These are phyloP conservation scores for Dromius quadrimaculatus DNA, from an alignment of 2,888 invertebrate species.

Conservation along the genomic window DNA sequence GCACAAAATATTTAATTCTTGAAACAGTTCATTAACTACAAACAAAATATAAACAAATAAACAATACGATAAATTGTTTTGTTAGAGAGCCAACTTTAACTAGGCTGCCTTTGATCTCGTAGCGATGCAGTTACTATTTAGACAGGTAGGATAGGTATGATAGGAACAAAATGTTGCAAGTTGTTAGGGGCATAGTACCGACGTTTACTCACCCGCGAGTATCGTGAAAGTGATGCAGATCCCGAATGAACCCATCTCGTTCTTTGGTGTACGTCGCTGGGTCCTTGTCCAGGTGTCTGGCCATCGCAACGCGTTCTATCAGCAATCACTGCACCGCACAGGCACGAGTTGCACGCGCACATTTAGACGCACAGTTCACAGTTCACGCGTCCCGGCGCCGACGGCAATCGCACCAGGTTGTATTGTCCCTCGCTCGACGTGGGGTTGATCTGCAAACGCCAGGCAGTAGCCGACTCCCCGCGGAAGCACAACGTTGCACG, in stretches of 20 bases:
- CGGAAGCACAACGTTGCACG: slow-evolving; percentile 68
- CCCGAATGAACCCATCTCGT: slow-evolving; percentile 84
- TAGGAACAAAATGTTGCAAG: too few species aligned
- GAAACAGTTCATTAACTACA: neutral
- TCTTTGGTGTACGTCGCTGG: slow-evolving; percentile 82
- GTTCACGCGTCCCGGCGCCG: slow-evolving; percentile 45
- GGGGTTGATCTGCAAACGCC: slow-evolving; percentile 54
- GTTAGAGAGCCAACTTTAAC: slow-evolving; percentile 2
- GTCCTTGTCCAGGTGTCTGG: slow-evolving; percentile 76
- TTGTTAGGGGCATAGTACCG: neutral
- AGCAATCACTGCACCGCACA: slow-evolving; percentile 58
- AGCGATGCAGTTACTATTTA: slow-evolving; percentile 2
- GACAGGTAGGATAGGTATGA: neutral
- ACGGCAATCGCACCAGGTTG: slow-evolving; percentile 51
- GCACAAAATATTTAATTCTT: slow-evolving; percentile 24
- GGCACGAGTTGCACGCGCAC: slow-evolving; percentile 65
- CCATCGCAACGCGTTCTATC: slow-evolving; percentile 67
- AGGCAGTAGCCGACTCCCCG: slow-evolving; percentile 67
- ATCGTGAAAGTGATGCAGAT: slow-evolving; percentile 91
- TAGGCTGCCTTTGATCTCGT: slow-evolving; percentile 17
- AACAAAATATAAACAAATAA: slow-evolving; percentile 22
- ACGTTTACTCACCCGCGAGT: slow-evolving; percentile 83
- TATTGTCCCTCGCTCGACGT: slow-evolving; percentile 65
- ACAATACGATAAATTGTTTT: slow-evolving; percentile 22
- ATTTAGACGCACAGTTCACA: slow-evolving; percentile 55